These are phyloP conservation scores for Poecilia velifera DNA, from an alignment of 2,797 vertebrate species.

Conservation along the genomic window DNA sequence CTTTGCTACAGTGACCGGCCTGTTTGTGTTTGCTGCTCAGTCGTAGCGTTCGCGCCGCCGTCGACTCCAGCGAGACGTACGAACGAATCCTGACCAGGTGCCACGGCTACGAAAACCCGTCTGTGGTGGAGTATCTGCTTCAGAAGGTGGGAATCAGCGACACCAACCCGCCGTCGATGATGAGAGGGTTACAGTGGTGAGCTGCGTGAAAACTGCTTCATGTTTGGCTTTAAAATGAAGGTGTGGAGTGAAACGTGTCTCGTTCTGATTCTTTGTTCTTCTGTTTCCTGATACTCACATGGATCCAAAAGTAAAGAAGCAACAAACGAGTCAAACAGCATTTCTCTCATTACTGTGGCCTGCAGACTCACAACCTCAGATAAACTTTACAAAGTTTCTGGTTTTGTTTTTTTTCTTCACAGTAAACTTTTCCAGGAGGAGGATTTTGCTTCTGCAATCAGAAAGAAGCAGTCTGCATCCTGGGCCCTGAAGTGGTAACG, in stretches of 20 bases:
- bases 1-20: too few relatives aligned
- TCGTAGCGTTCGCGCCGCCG: slow-evolving; percentile 82
- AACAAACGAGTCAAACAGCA: background rate
- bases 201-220: background rate
- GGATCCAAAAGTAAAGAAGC: background rate
- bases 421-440: slow-evolving; percentile 92
- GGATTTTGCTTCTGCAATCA: slow-evolving; percentile 90
- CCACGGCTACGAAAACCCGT: slow-evolving; percentile 93
- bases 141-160: slow-evolving; percentile 91
- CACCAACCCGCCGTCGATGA: slow-evolving; percentile 90
- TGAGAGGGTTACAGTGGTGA: slow-evolving; percentile 96
- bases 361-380: background rate
- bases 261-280: background rate
- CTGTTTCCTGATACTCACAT: background rate
- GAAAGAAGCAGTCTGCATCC: slow-evolving; percentile 93
- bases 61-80: slow-evolving; percentile 84
- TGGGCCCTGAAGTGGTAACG: slow-evolving; percentile 96
- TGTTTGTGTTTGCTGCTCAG: slow-evolving; percentile 67
- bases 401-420: slow-evolving; percentile 22
- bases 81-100: slow-evolving; percentile 87
- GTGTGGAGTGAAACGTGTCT: too few relatives aligned
- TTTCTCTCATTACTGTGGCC: background rate
- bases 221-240: background rate
- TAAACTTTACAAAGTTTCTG: background rate
- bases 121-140: slow-evolving; percentile 90